Base-by-base conservation (phyloP, 2,797 vertebrate genomes). In the Microcaecilia unicolor region DNA sequence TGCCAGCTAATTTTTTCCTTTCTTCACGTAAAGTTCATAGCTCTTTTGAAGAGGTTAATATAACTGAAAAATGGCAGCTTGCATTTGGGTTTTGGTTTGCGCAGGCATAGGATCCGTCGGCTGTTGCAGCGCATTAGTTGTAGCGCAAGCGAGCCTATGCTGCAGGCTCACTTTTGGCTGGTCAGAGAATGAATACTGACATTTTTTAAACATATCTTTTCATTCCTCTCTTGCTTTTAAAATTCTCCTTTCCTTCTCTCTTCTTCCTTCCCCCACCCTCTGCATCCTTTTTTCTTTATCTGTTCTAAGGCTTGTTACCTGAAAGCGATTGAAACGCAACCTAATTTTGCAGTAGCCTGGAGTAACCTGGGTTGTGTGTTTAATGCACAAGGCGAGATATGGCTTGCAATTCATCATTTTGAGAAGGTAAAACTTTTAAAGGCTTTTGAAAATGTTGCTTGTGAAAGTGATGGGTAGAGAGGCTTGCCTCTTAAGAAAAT, bases 301-400 rank as follows among this genome's bases (percentile, higher is more conserved):
- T 73, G 70, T 70, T 70, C 79, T 56, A 97, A 99, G 93, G 96
- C 94, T 61, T 98, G 96, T 83, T 99, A 99, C 85, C 90, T 99
- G 90, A 99, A 99, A 86, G 95, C 96, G 72, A 99, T 98, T 78
- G 96, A 99, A 85, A 99, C 95, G 55, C 96, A 99, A 80, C 95
- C 95, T 58, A 99, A 99, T 85, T 99, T 99, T 84, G 95, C 96
- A 27, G 94, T 99, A 63, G 96, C 96, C 38, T 99, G 96, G 96
- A 99, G 96, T 85, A 99, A 99, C 81, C 86, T 99, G 76, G 96
- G 96, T 55, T 99, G 96, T 78, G 96, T 99, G 70, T 99, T 99
- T 76, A 99, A 99, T 76, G 95, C 95, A 53, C 96, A 99, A 76
- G 96, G 96, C 65, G 96, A 99, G 75, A 98, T 99, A 67, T 99